Base-by-base conservation (phyloP, 2,113 vertebrate species). In the Amphiprion percula region DNA sequence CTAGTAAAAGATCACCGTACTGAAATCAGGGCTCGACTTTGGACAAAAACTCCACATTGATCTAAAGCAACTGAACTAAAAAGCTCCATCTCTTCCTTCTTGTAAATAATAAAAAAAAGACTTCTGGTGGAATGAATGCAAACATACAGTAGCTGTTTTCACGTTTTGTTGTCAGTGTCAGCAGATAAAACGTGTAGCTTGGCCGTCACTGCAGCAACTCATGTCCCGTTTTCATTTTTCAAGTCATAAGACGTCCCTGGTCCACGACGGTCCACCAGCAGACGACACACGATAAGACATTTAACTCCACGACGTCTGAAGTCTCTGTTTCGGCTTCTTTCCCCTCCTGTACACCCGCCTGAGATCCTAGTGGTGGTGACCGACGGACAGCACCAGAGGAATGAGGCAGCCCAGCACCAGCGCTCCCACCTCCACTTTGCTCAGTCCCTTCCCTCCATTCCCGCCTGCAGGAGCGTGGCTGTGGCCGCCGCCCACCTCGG, bases 341-440 rank as follows among this genome's bases (percentile, higher is more conserved):
- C 44, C 5, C 41, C 71, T 67, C 39, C 83, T 77, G 77, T 74
- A 79, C 73, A 83, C 53, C 26, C 3, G n/a, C 39, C 55, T 21
- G 3, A 8, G 5, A 23, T 58, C 55, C 30, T 96, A 99, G 87
- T 99, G 98, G 92, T 99, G 97, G 92, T 99, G 98, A 68, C 97
- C 97, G 26, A 99, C 69, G 1, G 98, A 99, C 82, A 99, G 93
- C 87, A 98, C 92, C 81, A 99, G 95, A 24, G 98, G 98, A 77
- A 99, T 98, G 90, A 99, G 96, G 93, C 98, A 99, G 23, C 98
- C 98, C 77, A 97, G 75, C 62, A 99, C 97, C 87, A 99, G 95
- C 33, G 97, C 96, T 26, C 90, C 94, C 88, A 99, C 97, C 89
- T 99, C 98, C 89, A 97, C 93, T 80, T 96, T 97, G 92, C 95